A percentile compares a stretch with the other conserved stretches of the same genome.
Conservation (phyloP, 2,888 invertebrate genomes). For the Drosophila leonis region DNA sequence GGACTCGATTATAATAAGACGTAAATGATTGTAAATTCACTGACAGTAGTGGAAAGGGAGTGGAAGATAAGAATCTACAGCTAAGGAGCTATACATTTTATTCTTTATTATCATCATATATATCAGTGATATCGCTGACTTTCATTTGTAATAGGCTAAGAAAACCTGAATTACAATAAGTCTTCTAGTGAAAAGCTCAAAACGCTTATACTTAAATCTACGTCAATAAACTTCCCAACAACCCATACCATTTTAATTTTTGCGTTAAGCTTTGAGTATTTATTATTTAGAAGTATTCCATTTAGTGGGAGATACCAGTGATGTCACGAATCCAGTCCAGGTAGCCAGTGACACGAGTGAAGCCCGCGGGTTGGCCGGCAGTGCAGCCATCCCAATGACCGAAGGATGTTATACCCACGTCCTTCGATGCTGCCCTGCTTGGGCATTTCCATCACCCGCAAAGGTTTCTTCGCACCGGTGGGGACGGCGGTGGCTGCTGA, state of each 20-base stretch:
- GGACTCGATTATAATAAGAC: constrained; percentile 62
- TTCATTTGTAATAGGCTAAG: no score
- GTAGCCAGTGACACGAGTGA: constrained; percentile 68
- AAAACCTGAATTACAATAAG: no score
- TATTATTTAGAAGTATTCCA: neutral
- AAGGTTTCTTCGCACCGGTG: constrained; percentile 32
- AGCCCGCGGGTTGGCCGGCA: constrained; percentile 61
- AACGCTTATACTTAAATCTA: no score
- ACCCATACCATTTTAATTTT: no score
- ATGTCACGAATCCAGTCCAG: constrained; percentile 70
- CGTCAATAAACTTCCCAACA: no score
- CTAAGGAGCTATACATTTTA: neutral
- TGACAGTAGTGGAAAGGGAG: no score
- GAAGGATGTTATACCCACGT: constrained; percentile 74
- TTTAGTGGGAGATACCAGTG: constrained; percentile 66
- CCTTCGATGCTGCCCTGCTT: constrained; percentile 50
- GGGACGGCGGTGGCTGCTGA: constrained; percentile 53
- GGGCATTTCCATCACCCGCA: constrained; percentile 43
- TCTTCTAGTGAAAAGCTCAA: no score
- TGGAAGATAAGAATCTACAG: neutral
- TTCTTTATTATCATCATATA: no score
- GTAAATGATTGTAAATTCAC: neutral
- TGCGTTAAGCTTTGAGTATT: neutral
- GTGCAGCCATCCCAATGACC: constrained; percentile 57
- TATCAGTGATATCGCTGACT: no score